Evolutionary conservation across 2,888 invertebrate genomes (phyloP), one percentile per base, ranked within the genome.

Genomic region (Dasypolia templi): DNA sequence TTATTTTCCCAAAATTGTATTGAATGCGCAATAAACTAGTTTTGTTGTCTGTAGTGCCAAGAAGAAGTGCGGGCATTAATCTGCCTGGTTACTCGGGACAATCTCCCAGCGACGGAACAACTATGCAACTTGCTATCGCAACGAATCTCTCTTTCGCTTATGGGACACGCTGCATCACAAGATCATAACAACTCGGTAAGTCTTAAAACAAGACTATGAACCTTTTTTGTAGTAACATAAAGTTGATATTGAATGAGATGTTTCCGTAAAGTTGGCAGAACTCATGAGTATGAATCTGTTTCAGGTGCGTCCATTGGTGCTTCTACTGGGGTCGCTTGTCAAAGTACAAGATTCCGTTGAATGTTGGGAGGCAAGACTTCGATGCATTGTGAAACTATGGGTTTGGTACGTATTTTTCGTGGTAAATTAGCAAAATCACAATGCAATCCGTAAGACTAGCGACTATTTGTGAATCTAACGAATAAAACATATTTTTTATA

Each of bases 351-450:
- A 99, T 92, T 96, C 95, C 0, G 94, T 96, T 0, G 97, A 98
- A 6, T 99, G 99, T 91, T 99, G 99, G 99, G 99, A 99, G 92
- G 97, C 98, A 80, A 98, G 99, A 89, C 95, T 99, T 1, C 97
- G 98, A 63, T 98, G 98, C 91, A 98, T 99, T 79, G 98, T 99
- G 95, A 97, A 98, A 84, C 95, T 99, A 69, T 99, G 99, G 95
- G 96, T 96, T 58, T 96, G 96, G 96, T 96, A 83, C 88, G 95
- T 75, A 53, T 49, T 55, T 55, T 46, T 39, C 12, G 11, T 17
- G 29, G 2, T 39, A 5, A 12, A 26, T 19, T 26, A 3, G 6
- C 7, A 29, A 3, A 22, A 14, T 22, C 4, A 46, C 7, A 22
- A 32, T 4, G 5, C 26, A 26, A 53, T 53, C 2, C 6, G 53